These are phyloP conservation scores for Hydrochoerus hydrochaeris DNA, from an alignment of 2,113 vertebrate species.

Conservation along the genomic window DNA sequence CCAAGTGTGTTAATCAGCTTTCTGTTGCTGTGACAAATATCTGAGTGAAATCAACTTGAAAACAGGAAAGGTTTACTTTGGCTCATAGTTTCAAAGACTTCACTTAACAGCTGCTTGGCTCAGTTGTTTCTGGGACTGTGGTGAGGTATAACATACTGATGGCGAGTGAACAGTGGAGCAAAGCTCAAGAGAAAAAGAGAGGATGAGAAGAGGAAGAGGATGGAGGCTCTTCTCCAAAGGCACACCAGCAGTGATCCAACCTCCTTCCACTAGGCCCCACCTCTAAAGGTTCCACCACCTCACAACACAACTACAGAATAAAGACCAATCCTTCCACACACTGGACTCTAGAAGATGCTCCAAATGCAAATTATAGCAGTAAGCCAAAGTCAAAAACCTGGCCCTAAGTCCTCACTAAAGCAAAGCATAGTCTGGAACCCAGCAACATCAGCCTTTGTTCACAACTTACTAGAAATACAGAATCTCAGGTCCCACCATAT, in stretches of 20 bases:
- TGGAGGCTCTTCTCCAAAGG: not conserved
- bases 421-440: not conserved
- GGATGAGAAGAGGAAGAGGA: not conserved
- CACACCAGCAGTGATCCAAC: not conserved
- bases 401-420: not conserved
- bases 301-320: not conserved
- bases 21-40: not conserved
- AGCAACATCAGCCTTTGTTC: not conserved
- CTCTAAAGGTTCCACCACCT: not conserved
- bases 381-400: not conserved
- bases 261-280: not conserved
- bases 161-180: fast-evolving
- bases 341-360: not conserved
- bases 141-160: not conserved
- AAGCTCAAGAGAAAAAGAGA: not conserved
- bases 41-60: not conserved
- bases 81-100: not conserved
- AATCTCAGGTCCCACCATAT: not conserved
- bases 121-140: not conserved
- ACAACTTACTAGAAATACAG: not conserved
- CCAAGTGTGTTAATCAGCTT: not conserved
- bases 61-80: not conserved
- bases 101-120: no score
- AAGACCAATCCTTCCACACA: not conserved
- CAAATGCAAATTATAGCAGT: not conserved